Conservation (phyloP, 2,113 vertebrate species). For the Strix uralensis region DNA sequence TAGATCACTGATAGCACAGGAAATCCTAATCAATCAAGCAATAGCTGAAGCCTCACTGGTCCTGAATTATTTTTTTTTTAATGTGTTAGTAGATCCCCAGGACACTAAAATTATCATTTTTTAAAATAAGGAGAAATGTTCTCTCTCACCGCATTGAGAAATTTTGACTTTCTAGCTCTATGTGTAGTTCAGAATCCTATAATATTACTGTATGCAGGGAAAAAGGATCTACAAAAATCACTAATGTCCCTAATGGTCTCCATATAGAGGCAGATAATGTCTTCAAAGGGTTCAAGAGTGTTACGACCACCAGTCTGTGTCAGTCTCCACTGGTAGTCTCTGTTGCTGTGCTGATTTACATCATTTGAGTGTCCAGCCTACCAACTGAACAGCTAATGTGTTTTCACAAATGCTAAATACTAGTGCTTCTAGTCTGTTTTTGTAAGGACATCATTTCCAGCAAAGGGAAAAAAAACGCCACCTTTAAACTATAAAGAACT, state of each 20-base stretch:
- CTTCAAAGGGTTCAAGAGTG: neutral
- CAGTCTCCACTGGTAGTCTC: neutral
- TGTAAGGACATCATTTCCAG: neutral
- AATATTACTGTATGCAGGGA: neutral
- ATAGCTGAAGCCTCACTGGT: neutral
- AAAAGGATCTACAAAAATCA: neutral
- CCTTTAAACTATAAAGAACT: neutral
- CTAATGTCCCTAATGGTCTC: neutral
- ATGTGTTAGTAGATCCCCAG: neutral
- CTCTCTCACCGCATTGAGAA: neutral
- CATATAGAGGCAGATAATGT: neutral
- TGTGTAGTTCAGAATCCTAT: neutral
- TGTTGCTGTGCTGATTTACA: neutral
- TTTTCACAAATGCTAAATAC: neutral
- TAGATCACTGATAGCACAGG: neutral
- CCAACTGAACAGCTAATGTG: neutral
- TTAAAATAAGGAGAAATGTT: neutral
- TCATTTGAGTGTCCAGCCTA: neutral
- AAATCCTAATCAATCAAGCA: neutral
- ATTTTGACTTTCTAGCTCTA: neutral
- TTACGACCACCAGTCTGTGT: rapidly evolving
- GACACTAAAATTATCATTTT: neutral
- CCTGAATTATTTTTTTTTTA: neutral
- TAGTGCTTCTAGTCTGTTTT: neutral
- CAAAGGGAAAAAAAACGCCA: neutral